Evolutionary conservation across 2,113 vertebrate genomes (phyloP).

Genomic region (Myanophis thanlyinensis): DNA sequence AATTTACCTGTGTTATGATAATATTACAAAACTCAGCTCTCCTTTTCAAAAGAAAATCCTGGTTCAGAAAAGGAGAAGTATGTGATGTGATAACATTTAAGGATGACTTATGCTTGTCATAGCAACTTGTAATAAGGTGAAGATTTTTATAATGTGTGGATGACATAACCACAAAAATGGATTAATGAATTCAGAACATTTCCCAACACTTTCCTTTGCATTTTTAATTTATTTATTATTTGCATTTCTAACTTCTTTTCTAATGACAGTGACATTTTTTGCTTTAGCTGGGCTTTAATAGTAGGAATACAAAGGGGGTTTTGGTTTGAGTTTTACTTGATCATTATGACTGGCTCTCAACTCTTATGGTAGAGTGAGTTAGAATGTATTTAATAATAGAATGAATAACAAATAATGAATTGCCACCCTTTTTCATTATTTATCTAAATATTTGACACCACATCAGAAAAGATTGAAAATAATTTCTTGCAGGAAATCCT

Average conservation of each 20-base stretch:
- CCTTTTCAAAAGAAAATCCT: not conserved
- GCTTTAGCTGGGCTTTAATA: not conserved
- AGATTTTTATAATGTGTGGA: not conserved
- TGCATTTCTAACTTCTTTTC: not conserved
- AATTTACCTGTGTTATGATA: not conserved
- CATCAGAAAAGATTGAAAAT: not conserved
- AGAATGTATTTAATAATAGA: no score
- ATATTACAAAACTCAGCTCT: not conserved
- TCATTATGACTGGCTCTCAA: not conserved
- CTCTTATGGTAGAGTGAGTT: not conserved
- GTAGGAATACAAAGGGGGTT: not conserved
- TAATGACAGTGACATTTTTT: not conserved
- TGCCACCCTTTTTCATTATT: not conserved
- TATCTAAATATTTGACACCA: not conserved
- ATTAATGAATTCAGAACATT: constrained; percentile 6
- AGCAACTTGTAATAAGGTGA: not conserved
- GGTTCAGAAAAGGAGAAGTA: not conserved
- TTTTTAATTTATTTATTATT: not conserved
- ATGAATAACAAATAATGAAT: not conserved
- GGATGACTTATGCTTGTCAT: not conserved
- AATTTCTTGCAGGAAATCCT: not conserved
- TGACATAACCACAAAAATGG: not conserved
- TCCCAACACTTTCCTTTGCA: not conserved
- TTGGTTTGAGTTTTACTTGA: not conserved
- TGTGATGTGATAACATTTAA: not conserved